Evolutionary conservation across 2,797 vertebrate genomes (phyloP).

Genomic region (Diglossa cyanea): DNA sequence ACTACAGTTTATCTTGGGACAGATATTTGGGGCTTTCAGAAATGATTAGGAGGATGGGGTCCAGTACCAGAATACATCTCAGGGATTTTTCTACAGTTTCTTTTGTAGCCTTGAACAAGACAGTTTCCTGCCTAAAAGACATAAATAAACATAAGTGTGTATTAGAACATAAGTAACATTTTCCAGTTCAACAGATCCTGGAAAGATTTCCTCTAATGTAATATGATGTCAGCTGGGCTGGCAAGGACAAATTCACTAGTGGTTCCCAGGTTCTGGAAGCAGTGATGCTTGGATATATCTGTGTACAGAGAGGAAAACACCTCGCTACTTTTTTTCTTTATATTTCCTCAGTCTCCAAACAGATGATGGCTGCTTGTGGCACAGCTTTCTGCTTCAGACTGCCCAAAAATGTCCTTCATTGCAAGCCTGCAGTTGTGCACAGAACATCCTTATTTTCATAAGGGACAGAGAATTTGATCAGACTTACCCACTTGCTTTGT

Average conservation of each 20-base stretch:
- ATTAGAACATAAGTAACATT: not conserved
- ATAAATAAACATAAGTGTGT: not conserved
- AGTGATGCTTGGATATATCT: not conserved
- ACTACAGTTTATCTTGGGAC: not conserved
- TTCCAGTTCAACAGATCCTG: not conserved
- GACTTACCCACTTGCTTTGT: not conserved
- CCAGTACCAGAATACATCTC: not conserved
- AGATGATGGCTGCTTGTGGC: not conserved
- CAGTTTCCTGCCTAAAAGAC: not conserved
- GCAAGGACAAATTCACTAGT: not conserved
- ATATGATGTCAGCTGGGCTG: not conserved
- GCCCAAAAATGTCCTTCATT: not conserved
- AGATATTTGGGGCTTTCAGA: not conserved
- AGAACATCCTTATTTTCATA: not conserved
- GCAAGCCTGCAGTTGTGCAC: not conserved
- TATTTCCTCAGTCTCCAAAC: not conserved
- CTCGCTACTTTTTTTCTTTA: not conserved
- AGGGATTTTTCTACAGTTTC: not conserved
- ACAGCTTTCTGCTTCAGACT: not conserved
- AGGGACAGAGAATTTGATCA: not conserved
- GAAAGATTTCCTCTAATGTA: not conserved
- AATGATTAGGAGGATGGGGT: not conserved
- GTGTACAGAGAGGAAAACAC: not conserved
- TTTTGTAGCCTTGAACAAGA: not conserved
- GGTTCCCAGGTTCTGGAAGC: not conserved